These are phyloP conservation scores for Scaptodrosophila lebanonensis DNA, from an alignment of 1,140 invertebrate genomes.

Conservation along the genomic window DNA sequence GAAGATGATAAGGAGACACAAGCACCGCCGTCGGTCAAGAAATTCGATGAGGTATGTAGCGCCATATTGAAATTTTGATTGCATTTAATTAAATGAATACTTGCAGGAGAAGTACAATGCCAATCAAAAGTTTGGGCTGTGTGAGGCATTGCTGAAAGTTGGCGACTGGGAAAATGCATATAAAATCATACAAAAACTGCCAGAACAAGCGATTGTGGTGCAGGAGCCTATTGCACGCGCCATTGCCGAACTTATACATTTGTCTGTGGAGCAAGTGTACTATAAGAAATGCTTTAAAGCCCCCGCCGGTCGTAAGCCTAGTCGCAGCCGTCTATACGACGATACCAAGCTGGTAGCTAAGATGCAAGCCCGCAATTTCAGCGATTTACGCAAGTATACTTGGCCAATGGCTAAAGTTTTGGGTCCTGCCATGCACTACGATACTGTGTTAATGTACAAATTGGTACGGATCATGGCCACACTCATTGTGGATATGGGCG, in stretches of 20 bases:
- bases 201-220: slow-evolving; percentile 88
- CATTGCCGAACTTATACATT: slow-evolving; percentile 89
- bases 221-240: slow-evolving; percentile 88
- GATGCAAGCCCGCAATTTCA: slow-evolving; percentile 79
- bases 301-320: slow-evolving; percentile 39
- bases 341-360: slow-evolving; percentile 56
- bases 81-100: not conserved
- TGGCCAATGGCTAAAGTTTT: slow-evolving; percentile 92
- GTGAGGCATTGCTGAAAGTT: slow-evolving; percentile 91
- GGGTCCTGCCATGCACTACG: slow-evolving; percentile 91
- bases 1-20: slow-evolving; percentile 85
- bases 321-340: slow-evolving; percentile 48
- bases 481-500: slow-evolving; percentile 63
- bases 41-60: slow-evolving; percentile 79
- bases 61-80: slow-evolving; percentile 5
- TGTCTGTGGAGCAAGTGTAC: slow-evolving; percentile 93
- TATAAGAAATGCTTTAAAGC: slow-evolving; percentile 81
- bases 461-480: slow-evolving; percentile 81
- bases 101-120: slow-evolving; percentile 80
- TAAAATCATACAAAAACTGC: slow-evolving; percentile 87
- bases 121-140: slow-evolving; percentile 96
- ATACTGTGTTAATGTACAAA: slow-evolving; percentile 94
- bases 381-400: slow-evolving; percentile 86
- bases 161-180: slow-evolving; percentile 94
- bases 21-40: slow-evolving; percentile 82